Evolutionary conservation across 2,797 vertebrate genomes (phyloP).

Genomic region (Potorous gilbertii): DNA sequence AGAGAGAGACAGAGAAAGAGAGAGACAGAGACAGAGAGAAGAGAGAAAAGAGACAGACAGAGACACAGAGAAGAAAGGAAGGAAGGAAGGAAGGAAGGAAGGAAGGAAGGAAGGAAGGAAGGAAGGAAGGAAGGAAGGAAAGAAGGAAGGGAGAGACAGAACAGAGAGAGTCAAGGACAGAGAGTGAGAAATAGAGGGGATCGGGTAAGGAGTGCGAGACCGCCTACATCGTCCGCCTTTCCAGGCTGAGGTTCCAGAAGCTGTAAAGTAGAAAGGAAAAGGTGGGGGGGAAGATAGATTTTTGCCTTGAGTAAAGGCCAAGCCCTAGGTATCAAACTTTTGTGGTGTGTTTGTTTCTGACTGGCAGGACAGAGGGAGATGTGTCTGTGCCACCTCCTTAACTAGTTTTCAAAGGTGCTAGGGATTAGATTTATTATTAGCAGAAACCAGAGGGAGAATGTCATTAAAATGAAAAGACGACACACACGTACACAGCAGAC

Average conservation of each 20-base stretch:
- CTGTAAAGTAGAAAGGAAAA: constrained; percentile 74
- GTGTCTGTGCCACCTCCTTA: constrained; percentile 38
- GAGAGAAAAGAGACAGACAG: background rate
- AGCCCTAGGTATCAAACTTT: constrained; percentile 79
- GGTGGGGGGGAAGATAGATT: constrained; percentile 54
- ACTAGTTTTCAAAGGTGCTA: constrained; percentile 49
- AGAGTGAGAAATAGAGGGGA: background rate
- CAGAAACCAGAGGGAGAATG: background rate
- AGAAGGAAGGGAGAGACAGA: background rate
- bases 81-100: background rate
- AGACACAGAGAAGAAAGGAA: background rate
- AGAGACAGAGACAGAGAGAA: background rate
- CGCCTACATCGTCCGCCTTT: constrained; percentile 85
- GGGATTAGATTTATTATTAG: background rate
- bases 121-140: too few relatives aligned
- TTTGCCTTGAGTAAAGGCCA: constrained; percentile 6
- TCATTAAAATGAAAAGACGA: background rate
- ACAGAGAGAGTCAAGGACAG: background rate
- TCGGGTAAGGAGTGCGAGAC: constrained; percentile 72
- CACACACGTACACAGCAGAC: background rate
- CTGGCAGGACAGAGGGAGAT: constrained; percentile 50
- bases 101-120: background rate
- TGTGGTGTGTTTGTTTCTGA: constrained; percentile 54
- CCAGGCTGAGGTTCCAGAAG: constrained; percentile 77
- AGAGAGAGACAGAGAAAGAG: background rate